phyloP scores from a whole-genome alignment of 2,888 invertebrate genomes.

The Nipponacmea schrenckii region DNA sequence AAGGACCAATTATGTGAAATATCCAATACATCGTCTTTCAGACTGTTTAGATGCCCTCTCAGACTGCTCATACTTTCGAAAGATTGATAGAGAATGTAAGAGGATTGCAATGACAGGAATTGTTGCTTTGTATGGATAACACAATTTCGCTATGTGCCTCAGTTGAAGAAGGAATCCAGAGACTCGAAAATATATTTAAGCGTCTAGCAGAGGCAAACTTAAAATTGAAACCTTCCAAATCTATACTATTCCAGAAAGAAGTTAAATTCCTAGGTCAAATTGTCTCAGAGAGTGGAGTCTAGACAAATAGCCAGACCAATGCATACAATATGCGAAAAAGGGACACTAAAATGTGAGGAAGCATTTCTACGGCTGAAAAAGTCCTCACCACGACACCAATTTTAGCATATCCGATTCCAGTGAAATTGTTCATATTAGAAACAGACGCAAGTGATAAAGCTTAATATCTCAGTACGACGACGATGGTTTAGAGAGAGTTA shows the following conservation, averaged over 20 bases:
- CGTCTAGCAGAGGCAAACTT: conserved; percentile 6
- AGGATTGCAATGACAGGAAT: conserved; percentile 32
- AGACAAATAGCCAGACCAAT: conserved; percentile 14
- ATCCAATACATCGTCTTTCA: conserved; percentile 32
- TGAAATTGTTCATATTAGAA: neutral
- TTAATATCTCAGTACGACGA: conserved; percentile 3
- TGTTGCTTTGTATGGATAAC: conserved; percentile 41
- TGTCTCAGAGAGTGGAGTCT: conserved; percentile 4
- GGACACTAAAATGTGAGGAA: conserved; percentile 16
- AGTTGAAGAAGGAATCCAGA: conserved; percentile 18
- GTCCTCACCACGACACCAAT: conserved; percentile 14
- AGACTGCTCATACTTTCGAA: conserved; percentile 37
- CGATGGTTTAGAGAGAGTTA: conserved; percentile 5
- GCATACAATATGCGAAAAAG: conserved; percentile 18
- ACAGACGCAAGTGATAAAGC: conserved; percentile 3
- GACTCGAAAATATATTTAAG: conserved; percentile 8
- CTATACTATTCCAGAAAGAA: conserved; percentile 8
- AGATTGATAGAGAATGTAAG: conserved; percentile 35
- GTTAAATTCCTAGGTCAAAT: conserved; percentile 16
- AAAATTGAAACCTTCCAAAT: conserved; percentile 14
- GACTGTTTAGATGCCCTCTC: conserved; percentile 34
- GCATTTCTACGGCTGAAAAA: conserved; percentile 23
- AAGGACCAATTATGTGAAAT: too few species aligned
- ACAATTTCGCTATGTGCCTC: conserved; percentile 24
- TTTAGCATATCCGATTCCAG: neutral